These are phyloP conservation scores for Phainopepla nitens DNA, from an alignment of 2,113 vertebrate species.

Conservation along the genomic window DNA sequence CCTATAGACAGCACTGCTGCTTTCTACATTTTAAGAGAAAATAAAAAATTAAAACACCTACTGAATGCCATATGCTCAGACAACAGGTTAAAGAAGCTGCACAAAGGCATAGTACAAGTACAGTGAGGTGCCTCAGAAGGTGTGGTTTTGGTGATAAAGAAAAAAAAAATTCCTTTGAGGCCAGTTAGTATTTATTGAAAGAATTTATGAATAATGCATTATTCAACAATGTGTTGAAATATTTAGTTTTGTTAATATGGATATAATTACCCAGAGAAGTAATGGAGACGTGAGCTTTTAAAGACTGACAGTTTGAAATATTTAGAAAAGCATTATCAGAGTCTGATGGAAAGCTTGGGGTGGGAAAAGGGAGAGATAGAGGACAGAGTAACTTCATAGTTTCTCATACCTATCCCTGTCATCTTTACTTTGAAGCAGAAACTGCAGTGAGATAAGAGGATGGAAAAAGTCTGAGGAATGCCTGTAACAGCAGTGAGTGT, in stretches of 20 bases:
- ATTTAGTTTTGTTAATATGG: neutral
- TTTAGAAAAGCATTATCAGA: neutral
- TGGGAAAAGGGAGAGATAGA: accelerated
- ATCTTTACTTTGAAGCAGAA: neutral
- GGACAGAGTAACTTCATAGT: neutral
- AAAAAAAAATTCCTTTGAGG: neutral
- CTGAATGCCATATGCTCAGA: neutral
- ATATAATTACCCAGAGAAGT: neutral
- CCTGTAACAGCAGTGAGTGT: neutral
- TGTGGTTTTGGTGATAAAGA: neutral
- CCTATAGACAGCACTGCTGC: neutral
- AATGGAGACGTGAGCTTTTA: neutral
- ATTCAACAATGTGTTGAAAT: neutral
- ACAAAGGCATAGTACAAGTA: neutral
- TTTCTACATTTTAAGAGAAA: neutral
- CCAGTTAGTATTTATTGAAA: neutral
- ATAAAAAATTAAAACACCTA: neutral
- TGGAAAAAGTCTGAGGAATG: neutral
- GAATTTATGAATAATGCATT: neutral
- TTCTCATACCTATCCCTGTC: neutral
- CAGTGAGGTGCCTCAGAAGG: neutral
- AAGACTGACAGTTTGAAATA: neutral
- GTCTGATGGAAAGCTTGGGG: neutral
- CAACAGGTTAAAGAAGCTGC: neutral
- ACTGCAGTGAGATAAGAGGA: neutral